Evolutionary conservation across 2,797 vertebrate genomes (phyloP), one percentile per base, ranked within the genome.

Genomic region (Acipenser ruthenus): DNA sequence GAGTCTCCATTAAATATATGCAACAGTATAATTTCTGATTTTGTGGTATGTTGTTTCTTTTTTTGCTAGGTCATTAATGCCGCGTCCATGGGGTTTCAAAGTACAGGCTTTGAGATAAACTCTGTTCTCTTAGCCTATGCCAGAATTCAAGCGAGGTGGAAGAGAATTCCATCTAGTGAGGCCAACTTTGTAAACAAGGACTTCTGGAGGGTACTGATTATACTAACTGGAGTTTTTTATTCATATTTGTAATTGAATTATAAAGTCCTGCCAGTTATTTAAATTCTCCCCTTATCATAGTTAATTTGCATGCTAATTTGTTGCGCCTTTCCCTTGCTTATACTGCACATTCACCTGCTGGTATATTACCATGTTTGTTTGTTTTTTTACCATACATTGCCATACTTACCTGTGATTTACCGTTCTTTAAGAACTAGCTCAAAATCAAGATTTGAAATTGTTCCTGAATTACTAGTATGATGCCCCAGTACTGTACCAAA

Each of bases 41-140:
- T 37, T 37, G 23, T 37, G 37, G 23, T 37, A 37, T 37, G 23
- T 37, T 37, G 37, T 37, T 37, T 37, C 4, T 37, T 37, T 37
- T 18, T 18, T 18, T 66, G 67, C 3, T 65, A 88, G 89, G 86
- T 90, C 66, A 84, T 91, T 82, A 83, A 85, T 0, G 87, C 89
- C 49, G 79, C 78, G 10, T 76, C 82, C 48, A 69, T 72, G 67
- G 87, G 89, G 60, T 85, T 91, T 69, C 83, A 82, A 67, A 83
- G 85, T 72, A 90, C 87, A 9, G 89, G 89, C 0, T 91, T 86
- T 80, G 91, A 92, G 74, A 87, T 92, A 18, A 91, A 90, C 77
- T 82, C 85, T 1, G 72, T 91, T 48, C 79, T 90, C 65, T 61
- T 18, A 18, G 15, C 80, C 9, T 90, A 83, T 70, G 67, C 85